Evolutionary conservation across 2,113 vertebrate genomes (phyloP).

Genomic region (Podiceps cristatus): DNA sequence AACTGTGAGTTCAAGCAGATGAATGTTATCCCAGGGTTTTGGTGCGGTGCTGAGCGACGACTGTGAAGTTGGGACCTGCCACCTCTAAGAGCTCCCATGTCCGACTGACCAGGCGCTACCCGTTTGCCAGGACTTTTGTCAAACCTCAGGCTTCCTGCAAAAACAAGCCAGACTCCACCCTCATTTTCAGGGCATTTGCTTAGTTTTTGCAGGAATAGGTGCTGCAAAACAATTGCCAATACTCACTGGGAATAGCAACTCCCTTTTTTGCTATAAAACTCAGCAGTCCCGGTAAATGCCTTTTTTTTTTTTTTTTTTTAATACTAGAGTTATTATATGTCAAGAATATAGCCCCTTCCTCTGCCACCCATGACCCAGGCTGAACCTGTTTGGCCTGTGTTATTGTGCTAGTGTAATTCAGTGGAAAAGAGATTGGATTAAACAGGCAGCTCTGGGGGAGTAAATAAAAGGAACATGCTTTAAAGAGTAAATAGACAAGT

Average conservation of each 20-base stretch:
- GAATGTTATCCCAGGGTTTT: neutral
- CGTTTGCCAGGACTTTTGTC: neutral
- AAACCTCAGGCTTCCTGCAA: neutral
- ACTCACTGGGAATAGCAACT: neutral
- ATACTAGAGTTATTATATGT: neutral
- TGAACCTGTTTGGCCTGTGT: constrained; percentile 53
- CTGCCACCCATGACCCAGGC: neutral
- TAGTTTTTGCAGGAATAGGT: neutral
- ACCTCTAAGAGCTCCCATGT: neutral
- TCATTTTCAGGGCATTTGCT: neutral
- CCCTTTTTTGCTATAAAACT: neutral
- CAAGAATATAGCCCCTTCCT: neutral
- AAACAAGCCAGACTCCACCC: rapidly evolving
- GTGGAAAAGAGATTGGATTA: constrained; percentile 70
- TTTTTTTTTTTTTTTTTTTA: neutral
- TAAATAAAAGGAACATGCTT: constrained; percentile 59
- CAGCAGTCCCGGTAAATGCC: neutral
- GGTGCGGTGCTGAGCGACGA: neutral
- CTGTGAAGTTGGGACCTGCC: neutral
- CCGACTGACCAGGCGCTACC: neutral
- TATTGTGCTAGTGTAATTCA: constrained; percentile 66
- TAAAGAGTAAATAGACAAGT: constrained; percentile 68
- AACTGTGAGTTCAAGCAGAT: neutral
- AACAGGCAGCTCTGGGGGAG: constrained; percentile 34
- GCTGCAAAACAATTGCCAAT: neutral